Percentiles rank a stretch among this genome's conserved stretches.
Conservation (phyloP, 2,113 vertebrate genomes). For the Tragelaphus scriptus region DNA sequence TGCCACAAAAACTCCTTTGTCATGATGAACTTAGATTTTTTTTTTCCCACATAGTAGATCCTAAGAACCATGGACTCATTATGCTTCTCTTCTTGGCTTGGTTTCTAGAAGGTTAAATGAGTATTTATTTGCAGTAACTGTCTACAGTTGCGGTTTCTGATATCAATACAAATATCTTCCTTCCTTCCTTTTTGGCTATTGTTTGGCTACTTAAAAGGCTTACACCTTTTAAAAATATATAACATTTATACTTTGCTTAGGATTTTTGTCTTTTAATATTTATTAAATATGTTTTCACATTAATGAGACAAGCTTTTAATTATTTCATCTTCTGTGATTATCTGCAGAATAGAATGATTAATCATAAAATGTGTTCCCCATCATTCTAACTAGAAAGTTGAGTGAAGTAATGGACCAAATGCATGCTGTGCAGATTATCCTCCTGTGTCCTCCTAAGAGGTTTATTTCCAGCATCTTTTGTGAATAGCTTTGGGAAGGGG, state of each 20-base stretch:
- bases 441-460: not conserved
- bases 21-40: not conserved
- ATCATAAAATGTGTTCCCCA: not conserved
- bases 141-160: not conserved
- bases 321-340: not conserved
- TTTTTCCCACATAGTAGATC: not conserved
- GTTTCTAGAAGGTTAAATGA: too few species aligned
- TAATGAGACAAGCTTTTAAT: not conserved
- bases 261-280: not conserved
- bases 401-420: not conserved
- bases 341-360: not conserved
- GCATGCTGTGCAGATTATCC: not conserved
- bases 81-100: not conserved
- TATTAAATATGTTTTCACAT: not conserved
- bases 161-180: not conserved
- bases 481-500: not conserved
- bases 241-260: not conserved
- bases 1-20: too few species aligned
- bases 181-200: not conserved
- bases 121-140: not conserved
- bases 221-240: not conserved
- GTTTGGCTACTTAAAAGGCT: not conserved
- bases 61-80: not conserved
- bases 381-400: not conserved
- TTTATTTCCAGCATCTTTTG: not conserved